phyloP scores from a whole-genome alignment of 2,888 invertebrate species.

The Ectropis crepuscularia region DNA sequence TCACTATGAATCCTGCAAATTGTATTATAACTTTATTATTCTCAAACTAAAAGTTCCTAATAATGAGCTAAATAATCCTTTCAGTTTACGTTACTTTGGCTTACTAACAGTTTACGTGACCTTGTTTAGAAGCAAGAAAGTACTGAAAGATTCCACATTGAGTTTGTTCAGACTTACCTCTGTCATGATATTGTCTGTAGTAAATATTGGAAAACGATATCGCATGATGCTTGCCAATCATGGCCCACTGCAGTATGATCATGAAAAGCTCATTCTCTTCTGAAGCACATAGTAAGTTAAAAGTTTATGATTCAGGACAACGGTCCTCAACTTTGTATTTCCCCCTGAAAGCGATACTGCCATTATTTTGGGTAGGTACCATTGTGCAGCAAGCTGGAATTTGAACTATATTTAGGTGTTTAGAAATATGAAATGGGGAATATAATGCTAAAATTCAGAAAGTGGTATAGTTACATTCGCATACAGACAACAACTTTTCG shows the following conservation, averaged over 20 bases:
- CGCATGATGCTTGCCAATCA: slow-evolving; percentile 55
- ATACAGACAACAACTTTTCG: too few species aligned
- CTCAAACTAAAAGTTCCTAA: too few species aligned
- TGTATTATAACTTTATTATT: too few species aligned
- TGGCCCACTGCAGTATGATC: slow-evolving; percentile 24
- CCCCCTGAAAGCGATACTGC: slow-evolving; percentile 2
- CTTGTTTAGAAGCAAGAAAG: neutral
- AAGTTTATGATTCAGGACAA: slow-evolving; percentile 30
- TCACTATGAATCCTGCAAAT: too few species aligned
- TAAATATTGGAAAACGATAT: slow-evolving; percentile 74
- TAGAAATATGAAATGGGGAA: too few species aligned
- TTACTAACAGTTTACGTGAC: too few species aligned
- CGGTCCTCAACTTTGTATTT: slow-evolving; percentile 18
- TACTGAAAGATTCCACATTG: neutral
- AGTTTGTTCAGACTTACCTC: slow-evolving; percentile 33
- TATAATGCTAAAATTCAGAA: too few species aligned
- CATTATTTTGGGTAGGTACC: neutral
- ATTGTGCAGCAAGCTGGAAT: neutral
- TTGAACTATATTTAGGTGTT: too few species aligned
- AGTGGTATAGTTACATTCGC: too few species aligned
- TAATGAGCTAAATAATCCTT: too few species aligned
- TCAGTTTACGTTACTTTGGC: too few species aligned
- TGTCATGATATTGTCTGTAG: slow-evolving; percentile 25
- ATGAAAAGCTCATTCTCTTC: slow-evolving; percentile 34
- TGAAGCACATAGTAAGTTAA: slow-evolving; percentile 37